Evolutionary conservation across 2,888 invertebrate species (phyloP).

Genomic region (Didymodactylos carnosus): DNA sequence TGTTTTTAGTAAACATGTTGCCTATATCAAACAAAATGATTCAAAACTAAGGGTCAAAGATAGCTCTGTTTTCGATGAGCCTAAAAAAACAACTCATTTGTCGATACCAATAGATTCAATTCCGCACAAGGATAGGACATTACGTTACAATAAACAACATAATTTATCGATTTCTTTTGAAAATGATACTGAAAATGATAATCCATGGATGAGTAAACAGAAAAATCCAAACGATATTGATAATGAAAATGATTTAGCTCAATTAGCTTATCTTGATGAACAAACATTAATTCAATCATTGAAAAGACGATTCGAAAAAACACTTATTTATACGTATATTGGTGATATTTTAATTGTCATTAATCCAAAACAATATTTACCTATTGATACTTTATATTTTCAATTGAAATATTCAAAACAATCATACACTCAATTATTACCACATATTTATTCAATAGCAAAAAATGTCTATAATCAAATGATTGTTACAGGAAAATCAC

Average conservation of each 20-base stretch:
- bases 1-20: too few relatives aligned
- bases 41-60: neutral
- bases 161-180: neutral
- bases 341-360: constrained; percentile 18
- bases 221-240: neutral
- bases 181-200: neutral
- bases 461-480: neutral
- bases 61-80: neutral
- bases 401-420: constrained; percentile 3
- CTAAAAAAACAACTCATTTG: too few relatives aligned
- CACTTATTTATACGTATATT: constrained; percentile 17
- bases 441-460: neutral
- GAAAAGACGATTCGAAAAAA: neutral
- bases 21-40: too few relatives aligned
- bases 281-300: neutral
- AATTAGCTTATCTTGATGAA: neutral
- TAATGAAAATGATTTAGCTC: neutral
- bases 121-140: too few relatives aligned
- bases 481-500: neutral
- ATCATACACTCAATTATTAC: constrained; percentile 41
- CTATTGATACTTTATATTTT: neutral
- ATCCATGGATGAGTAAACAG: neutral
- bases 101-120: too few relatives aligned
- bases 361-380: constrained; percentile 17
- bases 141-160: too few relatives aligned